Conservation (phyloP, 2,113 vertebrate species). For the Trachemys scripta region DNA sequence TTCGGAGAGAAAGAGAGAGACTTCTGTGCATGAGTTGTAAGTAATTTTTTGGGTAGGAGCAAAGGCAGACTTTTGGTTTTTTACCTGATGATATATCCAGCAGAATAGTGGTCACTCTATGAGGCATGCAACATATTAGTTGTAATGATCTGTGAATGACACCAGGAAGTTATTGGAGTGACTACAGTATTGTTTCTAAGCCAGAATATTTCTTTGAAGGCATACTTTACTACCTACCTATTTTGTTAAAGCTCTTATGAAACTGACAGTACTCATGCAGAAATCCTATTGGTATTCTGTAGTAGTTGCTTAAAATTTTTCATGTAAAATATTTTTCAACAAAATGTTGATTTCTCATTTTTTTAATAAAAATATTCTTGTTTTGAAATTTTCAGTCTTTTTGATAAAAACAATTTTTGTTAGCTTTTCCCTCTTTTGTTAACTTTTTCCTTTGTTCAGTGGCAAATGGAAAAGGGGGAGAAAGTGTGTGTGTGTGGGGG, state of each 20-base stretch:
- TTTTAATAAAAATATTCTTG: background rate
- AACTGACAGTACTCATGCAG: background rate
- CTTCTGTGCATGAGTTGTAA: background rate
- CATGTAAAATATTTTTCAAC: background rate
- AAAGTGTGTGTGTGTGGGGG: background rate
- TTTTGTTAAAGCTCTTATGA: background rate
- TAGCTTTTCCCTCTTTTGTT: background rate
- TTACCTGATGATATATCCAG: background rate
- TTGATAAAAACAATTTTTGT: background rate
- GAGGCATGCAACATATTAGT: background rate
- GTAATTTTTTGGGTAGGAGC: background rate
- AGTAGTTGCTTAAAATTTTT: background rate
- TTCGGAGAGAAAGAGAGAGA: background rate
- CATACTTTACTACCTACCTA: background rate
- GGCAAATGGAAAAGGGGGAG: background rate
- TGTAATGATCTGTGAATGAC: background rate
- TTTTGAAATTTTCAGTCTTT: background rate
- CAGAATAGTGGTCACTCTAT: background rate
- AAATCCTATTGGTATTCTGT: background rate
- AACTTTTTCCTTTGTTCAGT: background rate
- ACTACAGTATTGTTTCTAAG: background rate
- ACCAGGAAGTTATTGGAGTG: background rate
- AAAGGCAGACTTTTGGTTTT: background rate
- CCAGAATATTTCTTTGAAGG: background rate
- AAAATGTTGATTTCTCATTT: background rate